Percentiles rank a stretch among this genome's conserved stretches.
phyloP scores from a whole-genome alignment of 2,888 invertebrate species.

The Sylvicola cinctus region DNA sequence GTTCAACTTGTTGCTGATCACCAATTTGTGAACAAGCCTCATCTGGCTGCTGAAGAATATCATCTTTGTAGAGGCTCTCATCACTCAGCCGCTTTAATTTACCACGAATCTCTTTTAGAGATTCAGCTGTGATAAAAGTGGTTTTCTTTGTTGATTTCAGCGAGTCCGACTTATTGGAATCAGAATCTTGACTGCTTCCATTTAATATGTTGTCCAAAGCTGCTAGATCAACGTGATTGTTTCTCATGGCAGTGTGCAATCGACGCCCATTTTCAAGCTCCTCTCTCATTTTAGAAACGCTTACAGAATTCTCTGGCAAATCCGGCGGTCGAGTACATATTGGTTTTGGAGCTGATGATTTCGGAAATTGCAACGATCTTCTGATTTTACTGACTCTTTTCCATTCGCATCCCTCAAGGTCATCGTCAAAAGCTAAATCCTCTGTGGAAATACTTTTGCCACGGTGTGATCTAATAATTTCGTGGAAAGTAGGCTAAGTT shows the following conservation, averaged over 20 bases:
- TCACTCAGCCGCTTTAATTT: constrained; percentile 30
- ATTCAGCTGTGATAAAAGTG: constrained; percentile 35
- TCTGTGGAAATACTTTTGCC: constrained; percentile 28
- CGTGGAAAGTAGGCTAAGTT: constrained; percentile 1
- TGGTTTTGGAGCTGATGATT: constrained; percentile 16
- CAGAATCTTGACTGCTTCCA: constrained; percentile 5
- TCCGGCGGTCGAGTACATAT: constrained; percentile 16
- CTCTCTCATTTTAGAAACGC: constrained; percentile 30
- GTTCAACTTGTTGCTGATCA: not conserved
- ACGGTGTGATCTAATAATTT: constrained; percentile 9
- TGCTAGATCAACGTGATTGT: constrained; percentile 31
- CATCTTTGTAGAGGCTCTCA: constrained; percentile 26
- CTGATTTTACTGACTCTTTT: constrained; percentile 39
- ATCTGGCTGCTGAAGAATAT: constrained; percentile 14
- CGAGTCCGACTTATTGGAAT: not conserved
- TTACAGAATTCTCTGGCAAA: constrained; percentile 28
- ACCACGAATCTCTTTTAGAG: constrained; percentile 35
- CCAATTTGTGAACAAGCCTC: constrained; percentile 5
- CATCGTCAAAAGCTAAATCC: constrained; percentile 25
- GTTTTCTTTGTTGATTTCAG: constrained; percentile 5
- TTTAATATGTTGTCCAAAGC: constrained; percentile 30
- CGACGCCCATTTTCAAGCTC: constrained; percentile 33
- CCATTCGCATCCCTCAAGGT: constrained; percentile 39
- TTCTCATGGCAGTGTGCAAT: constrained; percentile 29
- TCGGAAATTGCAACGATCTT: constrained; percentile 45